These are phyloP conservation scores for Rattus rattus DNA, from an alignment of 2,113 vertebrate genomes.

Conservation along the genomic window DNA sequence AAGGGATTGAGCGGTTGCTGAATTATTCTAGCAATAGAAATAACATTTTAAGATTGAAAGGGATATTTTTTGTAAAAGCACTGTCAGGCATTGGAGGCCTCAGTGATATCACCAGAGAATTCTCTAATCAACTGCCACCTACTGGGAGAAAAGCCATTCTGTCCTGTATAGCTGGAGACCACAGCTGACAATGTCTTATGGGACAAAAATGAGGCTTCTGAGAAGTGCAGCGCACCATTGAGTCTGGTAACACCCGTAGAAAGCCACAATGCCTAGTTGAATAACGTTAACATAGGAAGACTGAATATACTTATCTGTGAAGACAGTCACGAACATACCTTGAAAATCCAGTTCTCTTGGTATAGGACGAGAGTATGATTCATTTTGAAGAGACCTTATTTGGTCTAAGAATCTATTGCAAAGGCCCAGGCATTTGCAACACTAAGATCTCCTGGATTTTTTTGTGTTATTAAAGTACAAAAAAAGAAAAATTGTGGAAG, in stretches of 20 bases:
- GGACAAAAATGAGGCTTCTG: neutral
- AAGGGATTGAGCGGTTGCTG: neutral
- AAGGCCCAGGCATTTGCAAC: neutral
- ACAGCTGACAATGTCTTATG: neutral
- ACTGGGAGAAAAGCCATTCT: neutral
- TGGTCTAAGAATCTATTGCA: neutral
- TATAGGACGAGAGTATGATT: neutral
- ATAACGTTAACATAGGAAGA: no score
- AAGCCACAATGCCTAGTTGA: neutral
- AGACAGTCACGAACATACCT: neutral
- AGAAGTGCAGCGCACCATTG: neutral
- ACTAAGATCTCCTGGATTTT: neutral
- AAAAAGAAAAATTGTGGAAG: slow-evolving; percentile 28
- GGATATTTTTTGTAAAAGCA: neutral
- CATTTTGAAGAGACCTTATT: neutral
- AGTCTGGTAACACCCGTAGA: slow-evolving; percentile 38
- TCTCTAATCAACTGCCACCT: neutral
- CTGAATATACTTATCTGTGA: neutral
- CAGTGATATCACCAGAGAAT: neutral
- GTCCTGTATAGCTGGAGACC: neutral
- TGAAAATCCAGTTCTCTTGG: neutral
- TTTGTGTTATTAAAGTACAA: neutral
- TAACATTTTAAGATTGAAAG: neutral
- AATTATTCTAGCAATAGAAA: neutral
- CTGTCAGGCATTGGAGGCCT: neutral